Conservation (phyloP, 2,797 vertebrate species). For the Sardinella longiceps region DNA sequence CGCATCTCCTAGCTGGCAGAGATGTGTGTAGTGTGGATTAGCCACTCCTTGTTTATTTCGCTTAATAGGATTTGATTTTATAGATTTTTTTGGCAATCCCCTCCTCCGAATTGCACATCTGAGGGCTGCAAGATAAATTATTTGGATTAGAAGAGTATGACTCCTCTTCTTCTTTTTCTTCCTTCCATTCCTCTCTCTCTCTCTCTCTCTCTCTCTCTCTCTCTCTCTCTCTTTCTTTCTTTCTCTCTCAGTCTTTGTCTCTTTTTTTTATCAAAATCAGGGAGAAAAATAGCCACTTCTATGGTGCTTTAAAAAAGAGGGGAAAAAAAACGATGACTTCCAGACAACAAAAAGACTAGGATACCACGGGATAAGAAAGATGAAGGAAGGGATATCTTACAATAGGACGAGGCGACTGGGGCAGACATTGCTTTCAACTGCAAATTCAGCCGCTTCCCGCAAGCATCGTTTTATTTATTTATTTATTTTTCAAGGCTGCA, state of each 20-base stretch:
- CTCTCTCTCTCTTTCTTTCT: background rate
- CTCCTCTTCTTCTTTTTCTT: slow-evolving; percentile 43
- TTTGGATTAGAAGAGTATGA: slow-evolving; percentile 64
- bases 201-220: background rate
- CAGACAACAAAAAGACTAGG: background rate
- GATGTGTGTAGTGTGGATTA: slow-evolving; percentile 68
- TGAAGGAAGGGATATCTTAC: background rate
- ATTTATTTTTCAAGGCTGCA: background rate
- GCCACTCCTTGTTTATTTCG: slow-evolving; percentile 74
- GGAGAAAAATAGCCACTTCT: background rate
- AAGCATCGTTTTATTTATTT: too few species aligned
- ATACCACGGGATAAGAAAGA: background rate
- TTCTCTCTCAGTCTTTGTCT: background rate
- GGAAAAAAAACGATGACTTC: background rate
- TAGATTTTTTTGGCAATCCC: slow-evolving; percentile 72
- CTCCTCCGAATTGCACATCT: slow-evolving; percentile 65
- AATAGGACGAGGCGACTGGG: background rate
- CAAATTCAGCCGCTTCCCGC: background rate
- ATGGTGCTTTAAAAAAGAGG: background rate
- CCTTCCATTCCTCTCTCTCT: background rate
- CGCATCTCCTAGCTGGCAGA: slow-evolving; percentile 60
- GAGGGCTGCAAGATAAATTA: slow-evolving; percentile 66
- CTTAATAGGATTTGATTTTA: slow-evolving; percentile 81
- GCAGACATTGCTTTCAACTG: background rate
- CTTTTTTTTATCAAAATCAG: background rate